These are phyloP conservation scores for Mugil cephalus DNA, from an alignment of 2,113 vertebrate species.

Conservation along the genomic window DNA sequence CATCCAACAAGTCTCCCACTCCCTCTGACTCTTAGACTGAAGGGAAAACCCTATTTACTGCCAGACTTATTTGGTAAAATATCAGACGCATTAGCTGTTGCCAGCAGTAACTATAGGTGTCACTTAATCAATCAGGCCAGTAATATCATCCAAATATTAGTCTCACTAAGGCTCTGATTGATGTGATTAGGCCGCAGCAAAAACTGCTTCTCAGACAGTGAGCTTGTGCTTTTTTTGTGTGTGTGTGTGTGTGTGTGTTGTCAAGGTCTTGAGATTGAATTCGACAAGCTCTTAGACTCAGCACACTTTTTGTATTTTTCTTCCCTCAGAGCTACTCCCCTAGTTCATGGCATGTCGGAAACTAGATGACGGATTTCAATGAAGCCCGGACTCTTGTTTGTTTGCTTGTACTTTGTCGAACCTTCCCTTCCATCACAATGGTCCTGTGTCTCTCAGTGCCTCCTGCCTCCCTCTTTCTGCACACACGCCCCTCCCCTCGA, in stretches of 20 bases:
- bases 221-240: background rate
- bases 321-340: conserved; percentile 16
- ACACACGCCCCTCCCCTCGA: conserved; percentile 17
- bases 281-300: conserved; percentile 26
- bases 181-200: background rate
- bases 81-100: too few relatives aligned
- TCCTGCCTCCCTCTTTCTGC: conserved; percentile 7
- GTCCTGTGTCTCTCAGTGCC: conserved; percentile 12
- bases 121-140: too few relatives aligned
- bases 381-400: conserved; percentile 32
- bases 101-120: too few relatives aligned
- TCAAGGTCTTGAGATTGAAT: conserved; percentile 23
- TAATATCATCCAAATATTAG: background rate
- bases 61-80: too few relatives aligned
- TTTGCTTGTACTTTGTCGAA: conserved; percentile 46
- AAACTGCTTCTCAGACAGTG: background rate
- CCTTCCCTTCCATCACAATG: conserved; percentile 37
- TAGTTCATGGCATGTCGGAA: conserved; percentile 28
- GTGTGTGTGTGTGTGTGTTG: background rate
- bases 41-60: too few relatives aligned
- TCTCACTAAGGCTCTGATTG: too few relatives aligned
- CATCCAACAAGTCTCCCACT: too few relatives aligned
- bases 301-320: conserved; percentile 4
- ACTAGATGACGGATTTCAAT: conserved; percentile 35
- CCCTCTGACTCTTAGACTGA: too few relatives aligned